Conservation (phyloP, 2,888 invertebrate genomes). For the Pocota personata region DNA sequence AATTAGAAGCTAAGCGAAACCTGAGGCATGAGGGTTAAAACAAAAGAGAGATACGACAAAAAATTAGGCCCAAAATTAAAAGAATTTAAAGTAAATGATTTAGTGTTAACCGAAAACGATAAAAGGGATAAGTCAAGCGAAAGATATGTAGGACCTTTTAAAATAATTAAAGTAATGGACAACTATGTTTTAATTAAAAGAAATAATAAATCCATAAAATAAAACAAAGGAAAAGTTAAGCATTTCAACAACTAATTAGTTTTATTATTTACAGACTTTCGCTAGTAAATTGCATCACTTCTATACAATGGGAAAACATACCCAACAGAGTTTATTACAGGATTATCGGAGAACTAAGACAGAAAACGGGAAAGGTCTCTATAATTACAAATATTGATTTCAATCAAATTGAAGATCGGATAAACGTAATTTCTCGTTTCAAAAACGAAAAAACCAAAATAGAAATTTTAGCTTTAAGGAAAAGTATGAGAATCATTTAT, state of each 20-base stretch:
- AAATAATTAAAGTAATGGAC: no score
- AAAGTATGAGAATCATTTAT: no score
- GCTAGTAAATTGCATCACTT: not conserved
- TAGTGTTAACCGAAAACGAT: not conserved
- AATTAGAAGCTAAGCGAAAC: not conserved
- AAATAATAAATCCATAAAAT: no score
- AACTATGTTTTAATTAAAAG: no score
- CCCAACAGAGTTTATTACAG: slow-evolving; percentile 5
- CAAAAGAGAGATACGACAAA: not conserved
- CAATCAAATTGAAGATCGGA: not conserved
- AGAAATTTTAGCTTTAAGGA: no score
- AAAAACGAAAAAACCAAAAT: no score
- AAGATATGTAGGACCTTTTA: no score
- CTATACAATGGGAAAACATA: not conserved
- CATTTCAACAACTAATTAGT: no score
- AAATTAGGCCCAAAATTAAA: not conserved
- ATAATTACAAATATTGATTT: slow-evolving; percentile 15
- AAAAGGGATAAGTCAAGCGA: no score
- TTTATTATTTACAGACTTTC: not conserved
- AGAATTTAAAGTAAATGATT: not conserved
- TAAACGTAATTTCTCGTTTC: no score
- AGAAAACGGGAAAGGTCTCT: not conserved
- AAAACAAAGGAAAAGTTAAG: no score
- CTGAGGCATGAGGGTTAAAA: not conserved
- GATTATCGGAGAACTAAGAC: slow-evolving; percentile 5